phyloP scores from a whole-genome alignment of 2,888 invertebrate genomes.

The Microctonus brassicae region DNA sequence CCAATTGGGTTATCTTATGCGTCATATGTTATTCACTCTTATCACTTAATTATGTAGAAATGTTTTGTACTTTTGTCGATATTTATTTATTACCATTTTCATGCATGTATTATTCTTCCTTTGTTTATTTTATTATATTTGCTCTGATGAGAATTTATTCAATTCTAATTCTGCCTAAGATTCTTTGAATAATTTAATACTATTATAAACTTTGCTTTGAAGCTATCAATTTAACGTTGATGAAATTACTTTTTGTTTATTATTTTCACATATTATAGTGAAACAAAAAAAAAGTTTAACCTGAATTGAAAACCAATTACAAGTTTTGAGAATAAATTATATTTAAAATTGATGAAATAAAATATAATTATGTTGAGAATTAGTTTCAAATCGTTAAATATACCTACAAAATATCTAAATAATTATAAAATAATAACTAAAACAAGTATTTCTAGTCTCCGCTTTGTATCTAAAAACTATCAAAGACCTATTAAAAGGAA shows the following conservation, averaged over 20 bases:
- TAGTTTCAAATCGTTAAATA: not conserved
- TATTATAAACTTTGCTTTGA: no score
- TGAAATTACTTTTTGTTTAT: not conserved
- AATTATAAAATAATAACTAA: not conserved
- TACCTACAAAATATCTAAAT: no score
- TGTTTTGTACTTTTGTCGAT: no score
- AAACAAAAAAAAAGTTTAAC: not conserved
- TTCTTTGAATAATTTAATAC: no score
- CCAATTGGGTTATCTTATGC: not conserved
- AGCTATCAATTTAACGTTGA: not conserved
- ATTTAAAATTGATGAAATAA: not conserved
- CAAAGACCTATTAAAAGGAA: not conserved
- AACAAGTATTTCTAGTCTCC: not conserved
- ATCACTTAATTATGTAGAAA: no score
- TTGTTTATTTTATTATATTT: no score
- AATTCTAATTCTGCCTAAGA: no score
- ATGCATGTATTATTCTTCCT: no score
- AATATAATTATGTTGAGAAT: not conserved
- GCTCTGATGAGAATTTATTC: no score
- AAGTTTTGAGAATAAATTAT: no score
- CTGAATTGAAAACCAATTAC: not conserved
- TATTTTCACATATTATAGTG: not conserved
- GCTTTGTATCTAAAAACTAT: not conserved
- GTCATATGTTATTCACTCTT: not conserved
- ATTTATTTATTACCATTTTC: no score